Evolutionary conservation across 2,888 invertebrate species (phyloP).

Genomic region (Epinotia brunnichana): DNA sequence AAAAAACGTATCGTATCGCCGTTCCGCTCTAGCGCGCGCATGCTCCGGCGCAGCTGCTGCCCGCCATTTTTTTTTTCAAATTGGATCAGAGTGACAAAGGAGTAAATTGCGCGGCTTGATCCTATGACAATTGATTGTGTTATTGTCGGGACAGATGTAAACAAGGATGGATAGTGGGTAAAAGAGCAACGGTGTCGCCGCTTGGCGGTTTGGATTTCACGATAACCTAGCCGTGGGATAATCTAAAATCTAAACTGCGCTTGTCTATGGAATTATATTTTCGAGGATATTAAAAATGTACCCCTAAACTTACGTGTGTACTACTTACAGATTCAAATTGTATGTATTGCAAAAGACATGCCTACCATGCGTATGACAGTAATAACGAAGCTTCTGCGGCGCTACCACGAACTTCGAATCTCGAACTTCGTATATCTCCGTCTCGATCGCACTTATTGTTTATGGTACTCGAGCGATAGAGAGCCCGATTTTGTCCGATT

Average conservation of each 20-base stretch:
- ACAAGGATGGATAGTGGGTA: constrained; percentile 66
- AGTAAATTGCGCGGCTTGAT: constrained; percentile 82
- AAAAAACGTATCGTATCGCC: constrained; percentile 81
- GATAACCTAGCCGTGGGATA: constrained; percentile 5
- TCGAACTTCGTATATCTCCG: too few species aligned
- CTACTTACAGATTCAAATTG: too few species aligned
- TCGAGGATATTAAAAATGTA: neutral
- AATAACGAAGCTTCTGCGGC: too few species aligned
- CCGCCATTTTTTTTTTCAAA: constrained; percentile 82
- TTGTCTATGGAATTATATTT: neutral
- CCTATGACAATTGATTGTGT: constrained; percentile 77
- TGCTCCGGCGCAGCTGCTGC: constrained; percentile 77
- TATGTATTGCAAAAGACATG: too few species aligned
- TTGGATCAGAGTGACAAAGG: constrained; percentile 80
- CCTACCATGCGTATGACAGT: neutral
- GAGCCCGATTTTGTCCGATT: too few species aligned
- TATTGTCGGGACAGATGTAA: constrained; percentile 78
- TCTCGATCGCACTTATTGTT: too few species aligned
- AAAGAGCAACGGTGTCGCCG: constrained; percentile 53
- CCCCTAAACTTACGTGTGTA: too few species aligned
- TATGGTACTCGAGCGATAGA: too few species aligned
- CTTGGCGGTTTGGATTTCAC: constrained; percentile 25
- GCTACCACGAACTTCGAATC: too few species aligned
- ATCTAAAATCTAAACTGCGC: constrained; percentile 16
- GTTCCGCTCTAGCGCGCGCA: constrained; percentile 81